phyloP scores from a whole-genome alignment of 2,113 vertebrate species.

The Oreotrochilus melanogaster region DNA sequence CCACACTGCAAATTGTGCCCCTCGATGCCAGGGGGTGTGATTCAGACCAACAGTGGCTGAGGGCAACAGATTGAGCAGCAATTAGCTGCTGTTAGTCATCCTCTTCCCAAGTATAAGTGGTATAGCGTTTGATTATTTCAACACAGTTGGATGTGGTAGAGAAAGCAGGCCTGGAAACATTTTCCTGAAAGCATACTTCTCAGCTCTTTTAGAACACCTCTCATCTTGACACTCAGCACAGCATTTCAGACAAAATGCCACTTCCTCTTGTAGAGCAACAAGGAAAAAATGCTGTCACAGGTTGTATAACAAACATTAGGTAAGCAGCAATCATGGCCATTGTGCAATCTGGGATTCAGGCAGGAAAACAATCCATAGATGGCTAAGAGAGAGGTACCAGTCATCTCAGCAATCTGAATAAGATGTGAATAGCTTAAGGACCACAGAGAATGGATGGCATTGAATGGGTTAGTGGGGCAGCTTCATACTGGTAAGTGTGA shows the following conservation, averaged over 20 bases:
- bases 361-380: slow-evolving; percentile 28
- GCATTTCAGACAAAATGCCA: slow-evolving; percentile 49
- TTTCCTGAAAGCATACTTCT: slow-evolving; percentile 62
- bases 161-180: slow-evolving; percentile 60
- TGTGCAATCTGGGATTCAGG: slow-evolving; percentile 2
- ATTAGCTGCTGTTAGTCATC: slow-evolving; percentile 68
- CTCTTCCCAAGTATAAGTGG: slow-evolving; percentile 32
- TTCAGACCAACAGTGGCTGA: slow-evolving; percentile 37
- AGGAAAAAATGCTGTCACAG: slow-evolving; percentile 66
- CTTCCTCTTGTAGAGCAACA: slow-evolving; percentile 43
- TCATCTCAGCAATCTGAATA: not conserved
- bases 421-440: not conserved
- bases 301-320: slow-evolving; percentile 62
- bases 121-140: slow-evolving; percentile 58
- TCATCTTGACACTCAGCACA: slow-evolving; percentile 56
- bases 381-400: not conserved
- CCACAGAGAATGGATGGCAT: not conserved
- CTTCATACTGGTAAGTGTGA: not conserved
- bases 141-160: slow-evolving; percentile 68
- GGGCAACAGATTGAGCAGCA: slow-evolving; percentile 52
- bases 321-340: slow-evolving; percentile 17
- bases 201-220: slow-evolving; percentile 60
- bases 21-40: slow-evolving; percentile 3
- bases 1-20: not conserved
- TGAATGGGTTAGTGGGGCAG: not conserved